Conservation (phyloP, 1,140 invertebrate species). For the Battus philenor region DNA sequence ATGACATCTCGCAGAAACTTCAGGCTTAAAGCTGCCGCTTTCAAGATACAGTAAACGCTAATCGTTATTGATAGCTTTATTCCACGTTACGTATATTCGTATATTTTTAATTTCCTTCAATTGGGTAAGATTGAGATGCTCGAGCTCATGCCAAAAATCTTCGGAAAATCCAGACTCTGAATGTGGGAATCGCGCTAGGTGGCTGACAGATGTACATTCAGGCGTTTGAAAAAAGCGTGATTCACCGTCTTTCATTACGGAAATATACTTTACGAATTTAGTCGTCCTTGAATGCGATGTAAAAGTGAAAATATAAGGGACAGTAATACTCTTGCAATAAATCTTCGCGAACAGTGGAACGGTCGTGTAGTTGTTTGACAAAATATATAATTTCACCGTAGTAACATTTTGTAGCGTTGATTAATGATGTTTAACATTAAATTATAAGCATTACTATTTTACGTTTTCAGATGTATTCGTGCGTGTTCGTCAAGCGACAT, state of each 20-base stretch:
- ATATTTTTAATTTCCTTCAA: conserved; percentile 25
- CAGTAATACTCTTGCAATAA: conserved; percentile 41
- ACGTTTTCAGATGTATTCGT: too few species aligned
- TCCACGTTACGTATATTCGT: too few species aligned
- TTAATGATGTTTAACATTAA: too few species aligned
- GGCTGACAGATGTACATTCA: conserved; percentile 51
- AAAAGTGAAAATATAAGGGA: conserved; percentile 59
- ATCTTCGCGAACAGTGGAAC: conserved; percentile 6
- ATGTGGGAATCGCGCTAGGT: conserved; percentile 46
- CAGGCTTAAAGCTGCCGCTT: conserved; percentile 35
- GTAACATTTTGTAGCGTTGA: too few species aligned
- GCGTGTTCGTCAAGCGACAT: too few species aligned
- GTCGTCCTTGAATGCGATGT: conserved; percentile 65
- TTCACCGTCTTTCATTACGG: conserved; percentile 64
- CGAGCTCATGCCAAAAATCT: conserved; percentile 44
- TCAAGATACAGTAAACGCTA: conserved; percentile 15
- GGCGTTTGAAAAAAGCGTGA: conserved; percentile 58
- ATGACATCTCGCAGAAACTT: conserved; percentile 42
- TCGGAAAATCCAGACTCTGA: conserved; percentile 49
- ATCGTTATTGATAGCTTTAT: too few species aligned
- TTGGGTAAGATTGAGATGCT: conserved; percentile 31
- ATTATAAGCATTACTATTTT: too few species aligned
- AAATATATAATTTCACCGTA: conserved; percentile 9
- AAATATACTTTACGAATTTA: conserved; percentile 66
- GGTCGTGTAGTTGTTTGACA: conserved; percentile 6